Evolutionary conservation across 53 echinoderm and acorn worm genomes (phyloP).

Genomic region (Apostichopus leukothele): DNA sequence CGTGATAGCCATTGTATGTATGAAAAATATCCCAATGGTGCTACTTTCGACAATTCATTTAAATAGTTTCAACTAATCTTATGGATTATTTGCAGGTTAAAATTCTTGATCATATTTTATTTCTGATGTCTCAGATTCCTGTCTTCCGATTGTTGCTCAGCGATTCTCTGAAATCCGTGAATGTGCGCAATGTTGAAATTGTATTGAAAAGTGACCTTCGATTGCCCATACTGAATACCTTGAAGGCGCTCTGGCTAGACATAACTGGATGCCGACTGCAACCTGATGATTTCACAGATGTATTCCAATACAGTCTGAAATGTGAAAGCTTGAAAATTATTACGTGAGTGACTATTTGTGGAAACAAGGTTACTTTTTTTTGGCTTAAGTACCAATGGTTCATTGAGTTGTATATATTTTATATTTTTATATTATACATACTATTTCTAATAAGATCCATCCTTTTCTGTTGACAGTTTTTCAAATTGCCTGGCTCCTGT

Average conservation of each 20-base stretch:
- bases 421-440: background rate
- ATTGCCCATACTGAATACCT: background rate
- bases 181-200: background rate
- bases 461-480: background rate
- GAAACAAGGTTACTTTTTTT: background rate
- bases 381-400: background rate
- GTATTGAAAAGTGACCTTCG: background rate
- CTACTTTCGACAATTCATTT: too few species aligned
- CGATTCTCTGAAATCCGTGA: background rate
- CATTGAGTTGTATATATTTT: background rate
- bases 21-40: too few species aligned
- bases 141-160: background rate
- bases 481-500: background rate
- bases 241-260: background rate
- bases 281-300: background rate
- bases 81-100: too few species aligned
- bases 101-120: too few species aligned
- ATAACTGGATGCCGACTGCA: background rate
- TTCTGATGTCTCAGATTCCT: background rate
- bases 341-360: background rate
- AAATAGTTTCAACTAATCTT: too few species aligned
- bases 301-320: background rate
- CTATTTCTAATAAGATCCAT: background rate
- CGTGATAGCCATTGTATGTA: too few species aligned
- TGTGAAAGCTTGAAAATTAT: background rate